Conservation (phyloP, 2,113 vertebrate genomes). For the Syngnathoides biaculeatus region DNA sequence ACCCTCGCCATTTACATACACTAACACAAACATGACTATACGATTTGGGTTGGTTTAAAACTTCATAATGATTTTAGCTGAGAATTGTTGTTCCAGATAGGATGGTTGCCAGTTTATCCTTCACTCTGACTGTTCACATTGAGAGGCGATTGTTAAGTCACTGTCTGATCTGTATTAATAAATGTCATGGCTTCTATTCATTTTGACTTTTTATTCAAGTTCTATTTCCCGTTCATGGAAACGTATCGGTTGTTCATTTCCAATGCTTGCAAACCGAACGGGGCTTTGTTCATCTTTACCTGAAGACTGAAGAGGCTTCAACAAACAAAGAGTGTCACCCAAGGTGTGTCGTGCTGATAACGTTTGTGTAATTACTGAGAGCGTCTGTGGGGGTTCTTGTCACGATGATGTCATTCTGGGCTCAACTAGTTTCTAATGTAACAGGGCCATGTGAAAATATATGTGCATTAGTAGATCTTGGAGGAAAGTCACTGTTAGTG, state of each 20-base stretch:
- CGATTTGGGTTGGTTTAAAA: conserved; percentile 29
- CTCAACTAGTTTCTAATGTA: too few relatives aligned
- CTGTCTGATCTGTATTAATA: conserved; percentile 60
- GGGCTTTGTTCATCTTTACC: neutral
- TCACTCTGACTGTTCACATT: conserved; percentile 13
- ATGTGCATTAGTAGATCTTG: neutral
- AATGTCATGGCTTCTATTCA: conserved; percentile 51
- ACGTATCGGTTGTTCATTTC: neutral
- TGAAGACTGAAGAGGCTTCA: neutral
- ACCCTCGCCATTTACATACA: conserved; percentile 34
- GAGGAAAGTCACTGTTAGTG: too few relatives aligned
- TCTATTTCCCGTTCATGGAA: neutral
- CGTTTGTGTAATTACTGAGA: neutral
- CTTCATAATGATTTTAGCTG: conserved; percentile 34
- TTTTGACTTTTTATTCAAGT: conserved; percentile 23
- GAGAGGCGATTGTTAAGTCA: conserved; percentile 47
- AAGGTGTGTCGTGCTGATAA: neutral
- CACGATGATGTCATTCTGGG: neutral
- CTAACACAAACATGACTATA: conserved; percentile 55
- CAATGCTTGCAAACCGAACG: neutral
- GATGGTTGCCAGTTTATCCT: conserved; percentile 42
- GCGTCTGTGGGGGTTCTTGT: neutral
- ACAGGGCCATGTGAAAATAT: neutral
- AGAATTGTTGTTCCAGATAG: conserved; percentile 25
- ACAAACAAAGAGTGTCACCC: neutral